Conservation (phyloP, 2,113 vertebrate species). For the Polypterus bichir region DNA sequence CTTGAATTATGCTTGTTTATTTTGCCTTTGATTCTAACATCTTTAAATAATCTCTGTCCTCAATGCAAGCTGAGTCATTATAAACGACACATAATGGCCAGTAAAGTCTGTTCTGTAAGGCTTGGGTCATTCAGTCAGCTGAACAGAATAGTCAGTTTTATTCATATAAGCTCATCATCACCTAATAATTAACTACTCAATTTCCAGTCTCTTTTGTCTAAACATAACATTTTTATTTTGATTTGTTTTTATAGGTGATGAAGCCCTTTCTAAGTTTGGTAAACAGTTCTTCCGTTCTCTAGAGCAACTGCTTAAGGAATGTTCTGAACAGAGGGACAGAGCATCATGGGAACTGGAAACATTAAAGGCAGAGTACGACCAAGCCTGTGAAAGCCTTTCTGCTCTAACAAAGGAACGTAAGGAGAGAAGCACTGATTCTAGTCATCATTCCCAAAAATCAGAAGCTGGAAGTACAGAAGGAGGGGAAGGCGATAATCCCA, state of each 20-base stretch:
- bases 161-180: too few species aligned
- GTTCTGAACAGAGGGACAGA: conserved; percentile 28
- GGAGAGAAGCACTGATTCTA: conserved; percentile 12
- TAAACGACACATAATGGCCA: too few species aligned
- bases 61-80: too few species aligned
- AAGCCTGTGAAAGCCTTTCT: conserved; percentile 21
- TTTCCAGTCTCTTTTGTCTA: not conserved
- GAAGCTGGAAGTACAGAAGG: conserved; percentile 8
- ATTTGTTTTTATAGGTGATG: conserved; percentile 24
- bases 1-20: too few species aligned
- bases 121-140: too few species aligned
- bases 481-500: not conserved
- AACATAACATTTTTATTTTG: not conserved
- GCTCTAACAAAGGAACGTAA: conserved; percentile 24
- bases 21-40: too few species aligned
- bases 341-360: conserved; percentile 23
- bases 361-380: conserved; percentile 24
- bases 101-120: too few species aligned
- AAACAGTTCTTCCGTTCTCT: conserved; percentile 31
- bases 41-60: too few species aligned
- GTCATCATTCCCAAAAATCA: conserved; percentile 12
- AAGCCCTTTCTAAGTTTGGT: conserved; percentile 27
- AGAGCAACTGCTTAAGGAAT: conserved; percentile 28
- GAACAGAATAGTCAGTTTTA: too few species aligned
- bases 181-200: too few species aligned